phyloP scores from a whole-genome alignment of 1,140 invertebrate species.

The Drosophila littoralis region DNA sequence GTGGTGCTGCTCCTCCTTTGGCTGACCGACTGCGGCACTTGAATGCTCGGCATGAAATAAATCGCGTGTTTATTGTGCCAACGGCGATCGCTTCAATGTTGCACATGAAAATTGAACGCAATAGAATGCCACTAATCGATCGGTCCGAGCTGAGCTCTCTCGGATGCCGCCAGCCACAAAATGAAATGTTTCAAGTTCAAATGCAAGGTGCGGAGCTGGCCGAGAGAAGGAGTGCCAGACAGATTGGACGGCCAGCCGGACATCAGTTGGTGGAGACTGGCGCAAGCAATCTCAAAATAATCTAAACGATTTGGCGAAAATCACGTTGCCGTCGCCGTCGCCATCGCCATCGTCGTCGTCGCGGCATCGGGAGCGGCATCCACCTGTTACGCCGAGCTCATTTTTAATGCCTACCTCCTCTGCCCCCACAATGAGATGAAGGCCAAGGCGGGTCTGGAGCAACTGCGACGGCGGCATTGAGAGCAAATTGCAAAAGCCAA shows the following conservation, averaged over 20 bases:
- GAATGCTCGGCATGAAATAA: constrained; percentile 82
- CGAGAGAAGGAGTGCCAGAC: constrained; percentile 31
- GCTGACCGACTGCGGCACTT: constrained; percentile 80
- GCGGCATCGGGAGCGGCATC: constrained; percentile 60
- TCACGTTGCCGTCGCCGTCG: constrained; percentile 72
- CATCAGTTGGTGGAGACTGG: constrained; percentile 45
- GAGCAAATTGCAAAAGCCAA: constrained; percentile 81
- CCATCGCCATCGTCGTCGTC: constrained; percentile 40
- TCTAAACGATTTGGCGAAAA: constrained; percentile 83
- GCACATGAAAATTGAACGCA: constrained; percentile 83
- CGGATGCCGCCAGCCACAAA: constrained; percentile 70
- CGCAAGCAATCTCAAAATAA: constrained; percentile 82
- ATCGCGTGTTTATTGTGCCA: constrained; percentile 83
- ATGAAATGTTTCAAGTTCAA: constrained; percentile 83
- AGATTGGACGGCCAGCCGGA: constrained; percentile 22
- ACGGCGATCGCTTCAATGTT: constrained; percentile 75
- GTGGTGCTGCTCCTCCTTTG: constrained; percentile 58
- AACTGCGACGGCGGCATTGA: constrained; percentile 62
- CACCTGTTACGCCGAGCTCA: constrained; percentile 80
- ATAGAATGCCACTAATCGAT: constrained; percentile 83
- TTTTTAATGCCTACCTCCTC: constrained; percentile 68
- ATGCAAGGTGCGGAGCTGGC: constrained; percentile 72
- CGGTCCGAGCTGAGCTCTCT: constrained; percentile 30
- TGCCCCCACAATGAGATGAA: not conserved
- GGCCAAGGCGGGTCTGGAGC: constrained; percentile 37